Evolutionary conservation across 2,797 vertebrate genomes (phyloP).

Genomic region (Oryzias dopingdopingensis): DNA sequence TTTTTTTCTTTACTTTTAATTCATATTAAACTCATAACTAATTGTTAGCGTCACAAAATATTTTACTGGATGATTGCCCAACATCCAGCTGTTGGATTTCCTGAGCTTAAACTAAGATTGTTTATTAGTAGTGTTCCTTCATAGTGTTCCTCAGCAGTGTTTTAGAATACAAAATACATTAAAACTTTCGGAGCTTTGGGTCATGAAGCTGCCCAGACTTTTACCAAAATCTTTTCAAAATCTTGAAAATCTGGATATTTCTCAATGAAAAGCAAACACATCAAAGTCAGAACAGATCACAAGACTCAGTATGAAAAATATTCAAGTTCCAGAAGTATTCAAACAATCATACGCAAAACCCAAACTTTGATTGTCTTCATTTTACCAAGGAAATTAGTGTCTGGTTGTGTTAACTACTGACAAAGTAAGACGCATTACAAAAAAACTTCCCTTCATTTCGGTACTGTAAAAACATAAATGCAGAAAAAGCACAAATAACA

Average conservation of each 20-base stretch:
- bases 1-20: no score
- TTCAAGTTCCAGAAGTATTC: no score
- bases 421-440: no score
- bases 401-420: no score
- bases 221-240: slow-evolving; percentile 15
- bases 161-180: slow-evolving; percentile 7
- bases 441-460: background rate
- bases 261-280: slow-evolving; percentile 13
- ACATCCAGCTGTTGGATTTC: background rate
- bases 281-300: no score
- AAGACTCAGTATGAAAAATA: no score
- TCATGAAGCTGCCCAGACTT: slow-evolving; percentile 8
- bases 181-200: slow-evolving; percentile 29
- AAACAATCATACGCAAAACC: no score
- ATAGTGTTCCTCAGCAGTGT: slow-evolving; percentile 2
- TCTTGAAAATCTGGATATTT: slow-evolving; percentile 23
- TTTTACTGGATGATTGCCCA: background rate
- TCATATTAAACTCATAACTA: background rate
- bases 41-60: slow-evolving; percentile 4
- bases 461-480: background rate
- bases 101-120: slow-evolving; percentile 4
- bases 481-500: background rate
- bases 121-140: slow-evolving; percentile 15
- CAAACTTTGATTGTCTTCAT: no score
- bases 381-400: no score